Conservation (phyloP, 2,888 invertebrate genomes). For the Cheilosia vulpina region DNA sequence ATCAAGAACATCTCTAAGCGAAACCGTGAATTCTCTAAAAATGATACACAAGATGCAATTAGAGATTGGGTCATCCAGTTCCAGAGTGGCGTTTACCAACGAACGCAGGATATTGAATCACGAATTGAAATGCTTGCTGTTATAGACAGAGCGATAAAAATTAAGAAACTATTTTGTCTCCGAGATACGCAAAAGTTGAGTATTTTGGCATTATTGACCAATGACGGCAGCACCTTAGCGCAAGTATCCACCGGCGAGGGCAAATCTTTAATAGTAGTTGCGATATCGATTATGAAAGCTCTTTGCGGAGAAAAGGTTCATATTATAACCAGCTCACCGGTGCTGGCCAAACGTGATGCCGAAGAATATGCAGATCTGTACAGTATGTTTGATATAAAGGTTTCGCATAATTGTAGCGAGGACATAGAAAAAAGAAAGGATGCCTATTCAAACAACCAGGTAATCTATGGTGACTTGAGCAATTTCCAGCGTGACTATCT, state of each 20-base stretch:
- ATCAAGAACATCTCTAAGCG: too few species aligned
- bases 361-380: background rate
- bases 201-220: background rate
- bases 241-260: slow-evolving; percentile 11
- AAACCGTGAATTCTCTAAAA: too few species aligned
- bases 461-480: slow-evolving; percentile 1
- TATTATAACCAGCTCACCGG: slow-evolving; percentile 4
- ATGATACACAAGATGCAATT: background rate
- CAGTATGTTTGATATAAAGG: background rate
- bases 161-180: background rate
- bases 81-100: background rate
- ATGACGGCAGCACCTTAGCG: slow-evolving; percentile 1
- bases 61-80: background rate
- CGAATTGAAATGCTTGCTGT: background rate
- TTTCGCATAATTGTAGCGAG: slow-evolving; percentile 1
- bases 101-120: background rate
- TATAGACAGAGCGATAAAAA: background rate
- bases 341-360: slow-evolving; percentile 6
- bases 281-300: background rate
- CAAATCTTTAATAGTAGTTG: slow-evolving; percentile 16
- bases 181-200: slow-evolving; percentile 1
- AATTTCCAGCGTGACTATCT: slow-evolving; percentile 57
- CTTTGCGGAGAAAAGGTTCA: background rate
- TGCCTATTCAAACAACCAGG: slow-evolving; percentile 3
- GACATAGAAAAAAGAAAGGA: slow-evolving; percentile 5